Base-by-base conservation (phyloP, 2,888 invertebrate genomes). In the Poecilus cupreus region DNA sequence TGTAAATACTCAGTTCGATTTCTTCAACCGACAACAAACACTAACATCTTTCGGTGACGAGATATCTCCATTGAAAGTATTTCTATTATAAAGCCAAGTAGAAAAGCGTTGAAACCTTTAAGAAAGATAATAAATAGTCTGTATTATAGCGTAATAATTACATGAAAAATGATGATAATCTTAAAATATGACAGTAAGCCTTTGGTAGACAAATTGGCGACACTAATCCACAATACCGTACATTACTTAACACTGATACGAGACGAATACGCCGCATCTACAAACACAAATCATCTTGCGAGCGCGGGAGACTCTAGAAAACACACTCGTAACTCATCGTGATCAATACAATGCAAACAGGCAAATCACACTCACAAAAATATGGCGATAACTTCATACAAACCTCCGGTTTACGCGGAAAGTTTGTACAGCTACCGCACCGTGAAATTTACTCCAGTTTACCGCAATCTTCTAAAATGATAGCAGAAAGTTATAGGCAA, bases 121-220 rank as follows among this genome's bases (percentile, higher is more conserved):
- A 32, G 32, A 32, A 32, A 32, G 32, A 43, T 43, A 43, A 43
- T 43, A 43, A 43, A 43, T 43, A 3, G 32, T 13, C 13, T 13
- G 13, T 43, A 43, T 43, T 43, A 43, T 43, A 43, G 43, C 43
- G 3, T 10, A 43, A 43, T 43, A 43, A 43, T 43, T 43, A 43
- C 43, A 54, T 57, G 57, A 76, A 76, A 57, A 76, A 76, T 76
- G 76, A 76, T 32, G 1, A 37, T 76, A 76, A 76, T 76, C 76
- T 18, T 54, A 76, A 76, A 76, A 76, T 76, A 76, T 32, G 76
- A 76, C 76, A 76, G 32, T 76, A 76, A 76, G 54, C 76, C 76
- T 1, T 8, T 13, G 11, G 10, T 13, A 57, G 57, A 57, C 57
- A 57, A 57, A 57, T 57, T 57, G 57, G 22, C 51, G 51, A 51